phyloP scores from a whole-genome alignment of 1,140 invertebrate species.

The Ostrea edulis region DNA sequence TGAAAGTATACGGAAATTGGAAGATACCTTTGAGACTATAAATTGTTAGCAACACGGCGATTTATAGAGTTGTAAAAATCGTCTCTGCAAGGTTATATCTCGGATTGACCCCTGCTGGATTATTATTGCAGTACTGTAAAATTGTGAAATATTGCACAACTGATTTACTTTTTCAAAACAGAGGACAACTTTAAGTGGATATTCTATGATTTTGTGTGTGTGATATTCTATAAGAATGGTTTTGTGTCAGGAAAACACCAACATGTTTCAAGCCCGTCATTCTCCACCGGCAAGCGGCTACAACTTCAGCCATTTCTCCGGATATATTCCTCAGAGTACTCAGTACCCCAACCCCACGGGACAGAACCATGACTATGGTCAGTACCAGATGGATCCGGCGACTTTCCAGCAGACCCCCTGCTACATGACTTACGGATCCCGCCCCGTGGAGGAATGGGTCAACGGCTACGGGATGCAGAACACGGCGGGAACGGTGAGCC shows the following conservation, averaged over 20 bases:
- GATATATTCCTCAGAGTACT: conserved; percentile 48
- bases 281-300: conserved; percentile 52
- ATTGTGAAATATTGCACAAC: conserved; percentile 31
- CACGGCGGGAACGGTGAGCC: conserved; percentile 45
- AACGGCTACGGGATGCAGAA: conserved; percentile 54
- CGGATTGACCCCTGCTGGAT: conserved; percentile 6
- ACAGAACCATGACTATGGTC: conserved; percentile 60
- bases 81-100: conserved; percentile 21
- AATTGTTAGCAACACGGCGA: conserved; percentile 42
- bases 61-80: conserved; percentile 45
- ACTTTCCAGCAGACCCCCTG: conserved; percentile 60
- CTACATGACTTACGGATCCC: conserved; percentile 41
- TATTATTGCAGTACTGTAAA: conserved; percentile 37
- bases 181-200: not conserved
- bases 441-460: conserved; percentile 54
- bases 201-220: not conserved
- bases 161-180: conserved; percentile 30
- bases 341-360: conserved; percentile 27
- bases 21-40: conserved; percentile 45
- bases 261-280: conserved; percentile 54
- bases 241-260: conserved; percentile 52
- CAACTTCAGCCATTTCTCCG: conserved; percentile 57
- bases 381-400: conserved; percentile 57
- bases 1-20: conserved; percentile 45
- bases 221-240: conserved; percentile 39